Percentiles rank a stretch among this genome's conserved stretches.
Evolutionary conservation across 1,140 invertebrate species (phyloP).

Genomic region (Aphelenchoides besseyi): DNA sequence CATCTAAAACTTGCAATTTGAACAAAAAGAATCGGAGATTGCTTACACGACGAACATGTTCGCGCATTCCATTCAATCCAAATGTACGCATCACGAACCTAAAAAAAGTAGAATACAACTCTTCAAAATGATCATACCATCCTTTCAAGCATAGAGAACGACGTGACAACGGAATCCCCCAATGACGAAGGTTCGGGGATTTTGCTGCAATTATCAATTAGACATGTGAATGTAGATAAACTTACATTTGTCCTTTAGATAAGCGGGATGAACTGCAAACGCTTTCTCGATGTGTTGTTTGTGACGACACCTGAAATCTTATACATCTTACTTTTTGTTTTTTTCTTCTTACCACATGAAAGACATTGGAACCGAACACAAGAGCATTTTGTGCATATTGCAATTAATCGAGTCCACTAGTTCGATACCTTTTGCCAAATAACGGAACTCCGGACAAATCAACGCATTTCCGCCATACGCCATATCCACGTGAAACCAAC

Average conservation of each 20-base stretch:
- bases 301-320: conserved; percentile 12
- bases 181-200: conserved; percentile 1
- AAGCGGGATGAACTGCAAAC: conserved; percentile 7
- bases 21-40: neutral
- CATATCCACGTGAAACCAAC: conserved; percentile 10
- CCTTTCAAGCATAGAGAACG: neutral
- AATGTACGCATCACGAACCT: conserved; percentile 4
- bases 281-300: neutral
- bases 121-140: no score
- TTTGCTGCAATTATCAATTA: conserved; percentile 1
- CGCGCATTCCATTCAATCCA: conserved; percentile 11
- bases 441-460: conserved; percentile 14
- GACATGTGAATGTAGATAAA: no score
- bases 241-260: conserved; percentile 4
- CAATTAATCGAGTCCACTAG: conserved; percentile 6
- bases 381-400: conserved; percentile 11
- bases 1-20: neutral
- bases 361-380: neutral
- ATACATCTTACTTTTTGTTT: no score
- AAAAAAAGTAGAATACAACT: no score
- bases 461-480: conserved; percentile 10
- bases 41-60: conserved; percentile 7
- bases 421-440: neutral
- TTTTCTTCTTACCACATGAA: conserved; percentile 14
- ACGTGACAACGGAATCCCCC: conserved; percentile 14